phyloP scores from a whole-genome alignment of 2,888 invertebrate genomes.

The Dysmachus trigonus region DNA sequence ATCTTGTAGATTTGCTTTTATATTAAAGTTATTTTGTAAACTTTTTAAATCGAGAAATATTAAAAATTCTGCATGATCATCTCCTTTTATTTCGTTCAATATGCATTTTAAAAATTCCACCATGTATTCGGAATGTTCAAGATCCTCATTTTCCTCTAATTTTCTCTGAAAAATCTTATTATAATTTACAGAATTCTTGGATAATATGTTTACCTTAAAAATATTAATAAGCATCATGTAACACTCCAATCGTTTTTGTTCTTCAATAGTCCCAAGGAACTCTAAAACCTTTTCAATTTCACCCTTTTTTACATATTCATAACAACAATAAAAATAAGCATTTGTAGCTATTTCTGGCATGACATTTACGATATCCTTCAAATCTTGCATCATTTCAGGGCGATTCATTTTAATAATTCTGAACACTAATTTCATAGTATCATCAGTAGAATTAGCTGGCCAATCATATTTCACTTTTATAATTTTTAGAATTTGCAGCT shows the following conservation, averaged over 20 bases:
- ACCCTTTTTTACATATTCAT: constrained; percentile 59
- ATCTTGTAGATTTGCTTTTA: neutral
- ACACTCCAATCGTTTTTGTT: constrained; percentile 54
- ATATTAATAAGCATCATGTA: constrained; percentile 56
- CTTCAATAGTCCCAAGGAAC: constrained; percentile 57
- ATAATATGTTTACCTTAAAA: constrained; percentile 51
- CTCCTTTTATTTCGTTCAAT: neutral
- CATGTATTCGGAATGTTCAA: constrained; percentile 50
- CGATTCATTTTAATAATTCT: constrained; percentile 61
- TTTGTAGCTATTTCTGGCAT: constrained; percentile 58
- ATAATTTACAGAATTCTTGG: neutral
- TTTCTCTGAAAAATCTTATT: neutral
- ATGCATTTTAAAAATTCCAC: constrained; percentile 60
- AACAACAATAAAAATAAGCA: constrained; percentile 61
- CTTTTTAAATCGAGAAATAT: neutral
- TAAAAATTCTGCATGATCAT: neutral
- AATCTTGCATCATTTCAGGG: constrained; percentile 62
- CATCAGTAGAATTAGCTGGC: constrained; percentile 58
- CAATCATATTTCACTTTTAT: constrained; percentile 64
- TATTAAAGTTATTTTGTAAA: constrained; percentile 1
- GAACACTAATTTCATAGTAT: constrained; percentile 59
- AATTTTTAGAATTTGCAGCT: constrained; percentile 63
- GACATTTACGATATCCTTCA: constrained; percentile 58
- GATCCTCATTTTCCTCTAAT: constrained; percentile 20
- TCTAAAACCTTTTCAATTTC: constrained; percentile 58